Conservation (phyloP, 1,140 invertebrate species). For the Pseudomyrmex dendroicus region DNA sequence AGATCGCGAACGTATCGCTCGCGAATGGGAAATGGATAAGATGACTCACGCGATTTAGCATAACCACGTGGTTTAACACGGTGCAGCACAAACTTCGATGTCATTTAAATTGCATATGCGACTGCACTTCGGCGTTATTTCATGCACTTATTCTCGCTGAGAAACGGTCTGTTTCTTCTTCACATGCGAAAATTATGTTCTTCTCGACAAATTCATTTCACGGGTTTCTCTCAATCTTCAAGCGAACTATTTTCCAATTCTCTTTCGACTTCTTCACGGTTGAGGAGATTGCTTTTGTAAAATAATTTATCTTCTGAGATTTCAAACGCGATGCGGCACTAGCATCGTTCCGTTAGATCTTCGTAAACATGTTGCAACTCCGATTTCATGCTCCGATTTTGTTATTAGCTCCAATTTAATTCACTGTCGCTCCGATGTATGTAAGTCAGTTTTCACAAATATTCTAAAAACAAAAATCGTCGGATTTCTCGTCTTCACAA, state of each 20-base stretch:
- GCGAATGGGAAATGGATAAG: slow-evolving; percentile 19
- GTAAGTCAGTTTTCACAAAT: background rate
- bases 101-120: background rate
- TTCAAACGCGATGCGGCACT: background rate
- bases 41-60: slow-evolving; percentile 60
- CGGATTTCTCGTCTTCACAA: background rate
- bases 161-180: background rate
- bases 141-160: slow-evolving; percentile 7
- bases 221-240: slow-evolving; percentile 20
- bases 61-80: slow-evolving; percentile 64
- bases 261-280: background rate
- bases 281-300: background rate
- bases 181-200: background rate
- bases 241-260: slow-evolving; percentile 10
- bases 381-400: background rate
- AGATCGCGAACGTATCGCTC: slow-evolving; percentile 5
- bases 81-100: slow-evolving; percentile 51
- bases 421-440: background rate
- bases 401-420: background rate
- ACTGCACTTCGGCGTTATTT: slow-evolving; percentile 35
- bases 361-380: slow-evolving; percentile 52
- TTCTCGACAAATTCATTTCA: background rate
- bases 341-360: slow-evolving; percentile 2
- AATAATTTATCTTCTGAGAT: background rate
- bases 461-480: background rate